Percentiles rank a stretch among this genome's conserved stretches.
Conservation (phyloP, 1,140 invertebrate genomes). For the Calephelis nemesis region DNA sequence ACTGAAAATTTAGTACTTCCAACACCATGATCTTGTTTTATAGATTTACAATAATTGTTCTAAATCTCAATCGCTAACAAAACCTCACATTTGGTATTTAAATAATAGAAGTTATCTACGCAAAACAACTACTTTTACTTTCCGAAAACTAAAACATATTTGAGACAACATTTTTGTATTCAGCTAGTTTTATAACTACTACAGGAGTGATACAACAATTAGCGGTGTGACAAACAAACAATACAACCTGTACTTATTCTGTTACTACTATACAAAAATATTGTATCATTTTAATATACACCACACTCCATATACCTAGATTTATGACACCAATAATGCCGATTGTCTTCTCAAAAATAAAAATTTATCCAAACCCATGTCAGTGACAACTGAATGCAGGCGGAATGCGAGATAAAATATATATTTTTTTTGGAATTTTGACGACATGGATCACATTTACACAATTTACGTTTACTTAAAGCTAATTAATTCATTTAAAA, state of each 20-base stretch:
- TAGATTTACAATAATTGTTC: too few relatives aligned
- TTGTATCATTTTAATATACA: neutral
- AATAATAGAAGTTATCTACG: too few relatives aligned
- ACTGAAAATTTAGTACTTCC: too few relatives aligned
- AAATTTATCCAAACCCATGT: neutral
- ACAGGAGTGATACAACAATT: too few relatives aligned
- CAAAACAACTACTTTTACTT: too few relatives aligned
- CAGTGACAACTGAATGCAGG: conserved; percentile 34
- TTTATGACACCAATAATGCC: neutral
- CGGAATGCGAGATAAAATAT: conserved; percentile 37
- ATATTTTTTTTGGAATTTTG: neutral
- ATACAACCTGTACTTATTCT: neutral
- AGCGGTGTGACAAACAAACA: neutral
- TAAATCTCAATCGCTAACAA: too few relatives aligned
- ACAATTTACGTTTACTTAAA: conserved; percentile 46
- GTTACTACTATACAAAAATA: conserved; percentile 4
- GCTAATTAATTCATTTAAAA: conserved; percentile 58
- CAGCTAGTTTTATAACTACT: too few relatives aligned
- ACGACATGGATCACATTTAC: conserved; percentile 5
- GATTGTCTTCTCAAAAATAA: neutral
- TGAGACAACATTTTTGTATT: too few relatives aligned
- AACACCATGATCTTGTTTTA: too few relatives aligned
- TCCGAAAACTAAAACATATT: too few relatives aligned
- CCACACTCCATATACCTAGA: neutral
- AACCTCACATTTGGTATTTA: too few relatives aligned